phyloP scores from a whole-genome alignment of 2,888 invertebrate species.

The Mesorhabditis sp. region DNA sequence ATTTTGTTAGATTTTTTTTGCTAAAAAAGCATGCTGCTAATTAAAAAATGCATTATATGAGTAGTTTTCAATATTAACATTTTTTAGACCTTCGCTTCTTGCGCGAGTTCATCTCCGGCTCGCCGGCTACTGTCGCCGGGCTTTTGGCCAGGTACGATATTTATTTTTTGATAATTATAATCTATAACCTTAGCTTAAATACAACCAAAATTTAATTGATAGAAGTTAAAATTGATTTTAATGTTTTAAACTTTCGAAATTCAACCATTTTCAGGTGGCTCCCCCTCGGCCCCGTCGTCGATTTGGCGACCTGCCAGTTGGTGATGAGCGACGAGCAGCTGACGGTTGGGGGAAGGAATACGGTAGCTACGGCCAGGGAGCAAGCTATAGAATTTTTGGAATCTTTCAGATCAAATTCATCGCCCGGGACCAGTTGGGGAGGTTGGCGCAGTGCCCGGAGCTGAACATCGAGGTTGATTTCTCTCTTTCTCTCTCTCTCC shows the following conservation, averaged over 20 bases:
- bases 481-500: no score
- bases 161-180: no score
- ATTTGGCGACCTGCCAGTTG: constrained; percentile 66
- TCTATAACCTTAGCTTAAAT: no score
- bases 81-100: constrained; percentile 63
- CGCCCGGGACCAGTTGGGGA: constrained; percentile 86
- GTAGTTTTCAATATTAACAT: background rate
- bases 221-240: no score
- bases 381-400: no score
- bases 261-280: background rate
- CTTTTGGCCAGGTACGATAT: constrained; percentile 70
- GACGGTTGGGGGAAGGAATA: constrained; percentile 37
- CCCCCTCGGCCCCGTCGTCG: constrained; percentile 27
- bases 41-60: background rate
- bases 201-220: background rate
- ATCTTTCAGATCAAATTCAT: constrained; percentile 70
- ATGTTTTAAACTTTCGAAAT: background rate
- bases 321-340: constrained; percentile 58
- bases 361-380: constrained; percentile 13
- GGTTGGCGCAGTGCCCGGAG: constrained; percentile 77
- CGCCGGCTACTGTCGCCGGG: constrained; percentile 81
- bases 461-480: constrained; percentile 69
- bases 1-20: background rate
- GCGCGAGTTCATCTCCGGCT: constrained; percentile 72
- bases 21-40: background rate